These are phyloP conservation scores for Hydropsyche betteni DNA, from an alignment of 2,888 invertebrate species.

Conservation along the genomic window DNA sequence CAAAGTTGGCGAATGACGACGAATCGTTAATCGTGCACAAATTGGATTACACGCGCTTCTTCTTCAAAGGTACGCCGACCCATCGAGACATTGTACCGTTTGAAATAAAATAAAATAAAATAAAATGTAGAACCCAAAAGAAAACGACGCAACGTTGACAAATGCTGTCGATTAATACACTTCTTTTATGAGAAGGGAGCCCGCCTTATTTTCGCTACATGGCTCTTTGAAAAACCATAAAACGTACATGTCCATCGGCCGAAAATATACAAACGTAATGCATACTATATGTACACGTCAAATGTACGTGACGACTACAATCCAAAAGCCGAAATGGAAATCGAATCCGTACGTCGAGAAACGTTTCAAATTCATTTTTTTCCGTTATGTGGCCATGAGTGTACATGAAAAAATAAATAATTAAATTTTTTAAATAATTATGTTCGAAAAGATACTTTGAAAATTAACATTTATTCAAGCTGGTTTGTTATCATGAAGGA, in stretches of 20 bases:
- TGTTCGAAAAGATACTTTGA: too few relatives aligned
- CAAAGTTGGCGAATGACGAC: too few relatives aligned
- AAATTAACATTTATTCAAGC: too few relatives aligned
- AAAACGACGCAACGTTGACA: conserved; percentile 21
- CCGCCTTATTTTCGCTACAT: conserved; percentile 8
- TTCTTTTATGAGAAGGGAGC: conserved; percentile 24
- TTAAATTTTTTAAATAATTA: too few relatives aligned
- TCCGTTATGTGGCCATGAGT: too few relatives aligned
- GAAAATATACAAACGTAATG: not conserved
- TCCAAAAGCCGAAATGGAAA: not conserved
- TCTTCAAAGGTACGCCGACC: conserved; percentile 8
- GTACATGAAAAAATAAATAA: too few relatives aligned
- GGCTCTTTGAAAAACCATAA: conserved; percentile 25
- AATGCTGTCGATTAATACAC: conserved; percentile 27
- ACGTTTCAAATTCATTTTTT: too few relatives aligned
- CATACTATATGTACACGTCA: conserved; percentile 7
- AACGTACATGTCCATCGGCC: not conserved
- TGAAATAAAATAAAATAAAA: conserved; percentile 12
- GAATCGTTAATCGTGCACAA: conserved; percentile 12
- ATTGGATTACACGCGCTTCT: conserved; percentile 1
- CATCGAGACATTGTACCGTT: conserved; percentile 1
- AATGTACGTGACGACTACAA: conserved; percentile 3
- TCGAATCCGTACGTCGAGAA: too few relatives aligned
- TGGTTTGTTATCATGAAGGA: too few relatives aligned
- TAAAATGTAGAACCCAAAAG: not conserved